These are phyloP conservation scores for Marisa cornuarietis DNA, from an alignment of 1,140 invertebrate species.

Conservation along the genomic window DNA sequence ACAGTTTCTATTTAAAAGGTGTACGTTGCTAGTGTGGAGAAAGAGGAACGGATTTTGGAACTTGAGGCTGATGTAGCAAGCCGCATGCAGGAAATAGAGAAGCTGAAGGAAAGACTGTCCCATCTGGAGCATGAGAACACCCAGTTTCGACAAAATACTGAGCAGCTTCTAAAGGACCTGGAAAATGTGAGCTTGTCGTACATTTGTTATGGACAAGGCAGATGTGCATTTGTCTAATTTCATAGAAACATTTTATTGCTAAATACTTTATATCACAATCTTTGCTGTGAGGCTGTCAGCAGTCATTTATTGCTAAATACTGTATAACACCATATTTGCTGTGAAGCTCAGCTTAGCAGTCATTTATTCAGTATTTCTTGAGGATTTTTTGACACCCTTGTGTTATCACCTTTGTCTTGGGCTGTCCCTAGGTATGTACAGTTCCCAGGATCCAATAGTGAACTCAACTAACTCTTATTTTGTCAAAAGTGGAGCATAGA, in stretches of 20 bases:
- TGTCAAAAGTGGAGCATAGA: no score
- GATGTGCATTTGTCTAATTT: not conserved
- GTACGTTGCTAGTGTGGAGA: constrained; percentile 18
- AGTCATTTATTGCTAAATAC: not conserved
- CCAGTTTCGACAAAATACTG: constrained; percentile 18
- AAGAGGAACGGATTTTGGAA: constrained; percentile 17
- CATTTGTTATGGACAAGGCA: no score
- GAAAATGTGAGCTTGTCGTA: constrained; percentile 10
- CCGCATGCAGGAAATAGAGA: constrained; percentile 6
- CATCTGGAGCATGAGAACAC: constrained; percentile 13
- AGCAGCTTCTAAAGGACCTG: constrained; percentile 20
- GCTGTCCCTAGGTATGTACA: no score
- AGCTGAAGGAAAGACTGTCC: constrained; percentile 1
- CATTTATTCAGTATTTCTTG: no score
- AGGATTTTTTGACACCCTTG: no score
- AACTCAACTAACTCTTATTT: no score
- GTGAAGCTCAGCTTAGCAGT: not conserved
- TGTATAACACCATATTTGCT: not conserved
- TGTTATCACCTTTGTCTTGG: no score
- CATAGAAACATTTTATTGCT: not conserved
- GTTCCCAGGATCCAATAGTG: no score
- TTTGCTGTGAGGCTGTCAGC: not conserved
- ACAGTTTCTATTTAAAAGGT: not conserved
- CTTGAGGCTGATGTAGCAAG: constrained; percentile 4
- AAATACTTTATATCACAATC: not conserved